Conservation (phyloP, 2,888 invertebrate species). For the Caenorhabditis doughertyi region DNA sequence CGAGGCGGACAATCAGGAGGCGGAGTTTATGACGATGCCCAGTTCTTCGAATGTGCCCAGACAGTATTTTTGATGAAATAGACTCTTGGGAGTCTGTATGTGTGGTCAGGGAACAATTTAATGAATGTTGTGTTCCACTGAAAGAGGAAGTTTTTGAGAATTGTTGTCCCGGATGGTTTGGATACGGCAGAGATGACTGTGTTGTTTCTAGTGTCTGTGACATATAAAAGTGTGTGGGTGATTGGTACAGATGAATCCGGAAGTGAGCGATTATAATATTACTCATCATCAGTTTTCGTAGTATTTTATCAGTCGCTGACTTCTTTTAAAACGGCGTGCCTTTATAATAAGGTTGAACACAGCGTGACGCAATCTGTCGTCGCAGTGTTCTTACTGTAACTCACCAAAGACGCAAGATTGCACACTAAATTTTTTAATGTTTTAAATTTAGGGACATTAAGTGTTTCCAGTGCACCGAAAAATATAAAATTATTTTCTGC, state of each 20-base stretch:
- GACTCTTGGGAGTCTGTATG: slow-evolving; percentile 7
- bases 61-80: slow-evolving; percentile 2
- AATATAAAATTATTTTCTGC: too few species aligned
- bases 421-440: neutral
- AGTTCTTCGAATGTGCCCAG: slow-evolving; percentile 14
- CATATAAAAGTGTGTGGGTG: neutral
- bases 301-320: too few species aligned
- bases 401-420: neutral
- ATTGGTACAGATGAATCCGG: neutral
- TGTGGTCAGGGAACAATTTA: neutral
- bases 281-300: too few species aligned
- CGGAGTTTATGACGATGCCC: neutral
- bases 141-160: neutral
- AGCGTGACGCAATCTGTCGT: too few species aligned
- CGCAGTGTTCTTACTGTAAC: too few species aligned
- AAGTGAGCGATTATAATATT: neutral
- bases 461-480: neutral
- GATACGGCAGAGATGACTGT: neutral
- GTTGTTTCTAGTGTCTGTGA: neutral
- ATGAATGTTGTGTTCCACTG: neutral
- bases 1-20: too few species aligned
- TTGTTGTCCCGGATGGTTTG: slow-evolving; percentile 7
- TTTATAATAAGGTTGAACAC: too few species aligned
- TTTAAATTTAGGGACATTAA: too few species aligned
- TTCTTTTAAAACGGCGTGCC: too few species aligned